phyloP scores from a whole-genome alignment of 2,888 invertebrate genomes.

The Sylvicola cinctus region DNA sequence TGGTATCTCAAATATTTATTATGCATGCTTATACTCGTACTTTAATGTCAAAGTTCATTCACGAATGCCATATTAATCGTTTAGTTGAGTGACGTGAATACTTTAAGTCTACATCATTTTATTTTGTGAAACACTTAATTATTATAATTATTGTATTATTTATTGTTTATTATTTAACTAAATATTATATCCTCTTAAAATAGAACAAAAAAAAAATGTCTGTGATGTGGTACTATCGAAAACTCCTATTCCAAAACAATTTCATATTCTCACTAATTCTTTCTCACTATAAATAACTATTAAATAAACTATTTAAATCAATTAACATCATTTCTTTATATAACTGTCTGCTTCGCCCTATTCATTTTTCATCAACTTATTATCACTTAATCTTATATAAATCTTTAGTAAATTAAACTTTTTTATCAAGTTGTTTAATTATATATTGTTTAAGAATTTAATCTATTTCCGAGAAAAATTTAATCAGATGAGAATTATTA shows the following conservation, averaged over 20 bases:
- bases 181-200: not conserved
- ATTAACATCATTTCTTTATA: not conserved
- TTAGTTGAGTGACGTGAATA: not conserved
- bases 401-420: no score
- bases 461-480: no score
- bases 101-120: not conserved
- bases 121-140: not conserved
- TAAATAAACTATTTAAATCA: not conserved
- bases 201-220: conserved; percentile 2
- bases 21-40: no score
- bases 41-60: not conserved
- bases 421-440: no score
- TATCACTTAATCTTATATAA: no score
- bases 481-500: no score
- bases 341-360: no score
- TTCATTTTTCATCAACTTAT: no score
- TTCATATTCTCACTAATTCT: not conserved
- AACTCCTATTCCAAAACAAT: conserved; percentile 7
- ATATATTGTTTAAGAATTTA: no score
- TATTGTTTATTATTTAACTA: not conserved
- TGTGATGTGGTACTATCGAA: conserved; percentile 16
- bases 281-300: not conserved
- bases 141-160: not conserved
- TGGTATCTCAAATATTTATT: no score
- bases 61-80: not conserved